Percentiles rank a stretch among this genome's conserved stretches.
phyloP scores from a whole-genome alignment of 2,113 vertebrate species.

The Pseudorasbora parva region DNA sequence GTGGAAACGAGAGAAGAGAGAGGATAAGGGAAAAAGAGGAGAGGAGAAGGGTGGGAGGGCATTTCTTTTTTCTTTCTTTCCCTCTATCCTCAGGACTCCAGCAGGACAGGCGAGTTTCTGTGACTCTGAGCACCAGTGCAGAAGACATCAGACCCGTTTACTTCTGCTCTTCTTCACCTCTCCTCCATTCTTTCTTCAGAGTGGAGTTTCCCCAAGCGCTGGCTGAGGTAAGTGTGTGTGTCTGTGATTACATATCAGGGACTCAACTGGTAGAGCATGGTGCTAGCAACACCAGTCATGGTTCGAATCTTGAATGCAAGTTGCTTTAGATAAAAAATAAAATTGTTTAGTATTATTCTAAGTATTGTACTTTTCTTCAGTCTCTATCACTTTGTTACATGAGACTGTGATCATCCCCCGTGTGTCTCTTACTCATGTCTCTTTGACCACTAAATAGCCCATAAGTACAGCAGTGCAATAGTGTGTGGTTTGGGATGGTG shows the following conservation, averaged over 20 bases:
- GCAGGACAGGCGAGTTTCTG: constrained; percentile 31
- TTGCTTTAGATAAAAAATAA: neutral
- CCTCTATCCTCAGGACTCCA: constrained; percentile 29
- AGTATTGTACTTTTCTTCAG: neutral
- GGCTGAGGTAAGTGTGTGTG: constrained; percentile 43
- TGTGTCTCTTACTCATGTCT: neutral
- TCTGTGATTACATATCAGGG: constrained; percentile 28
- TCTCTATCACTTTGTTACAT: neutral
- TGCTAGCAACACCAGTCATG: neutral
- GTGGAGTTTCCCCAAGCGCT: neutral
- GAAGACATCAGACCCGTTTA: constrained; percentile 32
- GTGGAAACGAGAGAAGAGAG: constrained; percentile 32
- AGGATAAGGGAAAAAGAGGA: constrained; percentile 27
- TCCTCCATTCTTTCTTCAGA: neutral
- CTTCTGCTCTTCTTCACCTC: constrained; percentile 9
- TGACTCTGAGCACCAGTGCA: constrained; percentile 26
- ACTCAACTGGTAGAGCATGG: neutral
- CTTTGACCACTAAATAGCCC: constrained; percentile 28
- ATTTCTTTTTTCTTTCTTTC: constrained; percentile 12
- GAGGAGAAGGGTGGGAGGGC: constrained; percentile 22
- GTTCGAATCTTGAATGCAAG: neutral
- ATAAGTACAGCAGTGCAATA: neutral
- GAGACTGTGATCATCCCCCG: neutral
- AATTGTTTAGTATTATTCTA: neutral
- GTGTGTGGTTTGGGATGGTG: constrained; percentile 31